These are phyloP conservation scores for Rattus rattus DNA, from an alignment of 2,113 vertebrate species.

Conservation along the genomic window DNA sequence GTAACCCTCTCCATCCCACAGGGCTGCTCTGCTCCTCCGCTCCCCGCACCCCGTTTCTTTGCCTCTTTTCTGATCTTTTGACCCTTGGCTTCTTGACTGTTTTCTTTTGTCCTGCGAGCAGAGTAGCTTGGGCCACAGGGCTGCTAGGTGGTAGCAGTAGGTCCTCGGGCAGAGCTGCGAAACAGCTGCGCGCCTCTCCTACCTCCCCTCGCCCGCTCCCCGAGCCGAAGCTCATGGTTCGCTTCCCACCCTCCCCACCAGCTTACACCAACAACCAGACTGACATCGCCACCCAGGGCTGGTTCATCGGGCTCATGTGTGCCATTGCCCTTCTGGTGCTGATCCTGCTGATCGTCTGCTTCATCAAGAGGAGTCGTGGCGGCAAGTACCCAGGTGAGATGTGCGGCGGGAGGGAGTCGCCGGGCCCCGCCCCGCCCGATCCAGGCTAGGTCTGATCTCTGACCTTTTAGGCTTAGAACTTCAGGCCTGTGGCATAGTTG, in stretches of 20 bases:
- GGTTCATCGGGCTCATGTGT: conserved; percentile 99
- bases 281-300: conserved; percentile 98
- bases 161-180: not conserved
- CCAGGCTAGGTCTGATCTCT: not conserved
- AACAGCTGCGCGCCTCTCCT: not conserved
- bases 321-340: conserved; percentile 97
- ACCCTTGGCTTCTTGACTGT: conserved; percentile 42
- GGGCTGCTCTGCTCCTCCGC: conserved; percentile 63
- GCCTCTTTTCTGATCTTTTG: conserved; percentile 50
- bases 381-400: conserved; percentile 96
- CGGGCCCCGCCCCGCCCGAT: not conserved
- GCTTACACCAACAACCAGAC: conserved; percentile 95
- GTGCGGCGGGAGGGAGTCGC: accelerated
- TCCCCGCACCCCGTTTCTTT: conserved; percentile 3
- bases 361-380: conserved; percentile 98
- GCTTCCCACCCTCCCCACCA: conserved; percentile 75
- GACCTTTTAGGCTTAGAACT: not conserved
- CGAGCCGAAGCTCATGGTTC: not conserved
- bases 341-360: conserved; percentile 98
- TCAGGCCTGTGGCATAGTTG: not conserved
- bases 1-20: not conserved
- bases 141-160: not conserved
- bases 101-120: conserved; percentile 22
- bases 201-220: accelerated
- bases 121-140: not conserved